A percentile compares a stretch with the other conserved stretches of the same genome.
Evolutionary conservation across 1,140 invertebrate genomes (phyloP).

Genomic region (Ganaspis sp.): DNA sequence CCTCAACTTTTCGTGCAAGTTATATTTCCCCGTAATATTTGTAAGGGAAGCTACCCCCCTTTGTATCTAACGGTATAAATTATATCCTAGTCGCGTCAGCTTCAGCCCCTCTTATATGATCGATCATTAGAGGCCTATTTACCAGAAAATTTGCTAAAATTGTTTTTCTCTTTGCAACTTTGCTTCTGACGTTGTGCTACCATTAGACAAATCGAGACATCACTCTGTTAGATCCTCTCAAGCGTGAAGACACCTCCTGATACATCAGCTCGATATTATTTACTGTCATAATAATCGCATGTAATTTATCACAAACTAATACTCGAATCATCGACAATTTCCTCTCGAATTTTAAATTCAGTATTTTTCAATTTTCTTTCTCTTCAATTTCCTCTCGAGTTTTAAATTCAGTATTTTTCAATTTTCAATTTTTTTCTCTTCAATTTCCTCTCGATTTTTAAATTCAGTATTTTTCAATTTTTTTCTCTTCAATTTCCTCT

Average conservation of each 20-base stretch:
- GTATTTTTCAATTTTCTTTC: too few species aligned
- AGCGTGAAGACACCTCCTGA: not conserved
- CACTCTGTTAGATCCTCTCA: not conserved
- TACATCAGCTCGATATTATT: not conserved
- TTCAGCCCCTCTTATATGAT: constrained; percentile 74
- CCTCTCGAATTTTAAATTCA: too few species aligned
- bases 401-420: too few species aligned
- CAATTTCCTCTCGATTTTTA: too few species aligned
- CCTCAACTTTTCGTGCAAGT: constrained; percentile 55
- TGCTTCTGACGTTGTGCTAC: constrained; percentile 37
- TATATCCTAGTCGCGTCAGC: constrained; percentile 74
- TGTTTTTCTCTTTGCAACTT: constrained; percentile 55
- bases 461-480: too few species aligned
- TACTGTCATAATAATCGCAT: not conserved
- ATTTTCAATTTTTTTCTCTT: too few species aligned
- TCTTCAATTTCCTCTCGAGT: too few species aligned
- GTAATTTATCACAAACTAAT: not conserved
- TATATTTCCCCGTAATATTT: constrained; percentile 49
- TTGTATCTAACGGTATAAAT: constrained; percentile 75
- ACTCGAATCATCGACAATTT: too few species aligned
- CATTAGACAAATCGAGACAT: constrained; percentile 22
- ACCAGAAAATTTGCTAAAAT: constrained; percentile 74
- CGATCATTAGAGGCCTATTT: constrained; percentile 75
- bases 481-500: too few species aligned
- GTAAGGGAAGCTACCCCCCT: constrained; percentile 70